These are phyloP conservation scores for Asobara japonica DNA, from an alignment of 1,140 invertebrate species.

Conservation along the genomic window DNA sequence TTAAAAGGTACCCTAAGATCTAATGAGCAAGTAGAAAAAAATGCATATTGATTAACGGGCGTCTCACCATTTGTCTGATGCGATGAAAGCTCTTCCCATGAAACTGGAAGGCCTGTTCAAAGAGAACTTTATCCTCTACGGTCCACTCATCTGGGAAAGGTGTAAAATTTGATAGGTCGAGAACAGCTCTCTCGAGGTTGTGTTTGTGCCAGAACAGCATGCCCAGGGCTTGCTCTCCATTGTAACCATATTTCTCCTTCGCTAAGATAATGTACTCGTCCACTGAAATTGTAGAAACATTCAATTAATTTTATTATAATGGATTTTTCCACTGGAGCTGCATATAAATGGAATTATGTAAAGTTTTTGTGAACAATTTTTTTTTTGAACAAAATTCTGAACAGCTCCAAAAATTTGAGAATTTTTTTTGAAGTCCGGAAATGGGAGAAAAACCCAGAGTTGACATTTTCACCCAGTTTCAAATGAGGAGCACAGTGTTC, in stretches of 20 bases:
- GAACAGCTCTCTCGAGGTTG: conserved; percentile 89
- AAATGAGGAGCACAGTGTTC: too few relatives aligned
- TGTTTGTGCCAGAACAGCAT: conserved; percentile 99
- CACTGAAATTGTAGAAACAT: conserved; percentile 71
- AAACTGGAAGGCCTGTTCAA: conserved; percentile 98
- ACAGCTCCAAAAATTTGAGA: too few relatives aligned
- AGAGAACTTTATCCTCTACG: conserved; percentile 96
- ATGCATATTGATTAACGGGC: conserved; percentile 9
- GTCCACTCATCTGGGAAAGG: conserved; percentile 99
- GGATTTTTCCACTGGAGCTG: too few relatives aligned
- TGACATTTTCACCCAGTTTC: too few relatives aligned
- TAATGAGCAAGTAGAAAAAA: neutral
- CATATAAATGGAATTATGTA: too few relatives aligned
- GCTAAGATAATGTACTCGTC: conserved; percentile 94
- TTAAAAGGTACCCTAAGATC: too few relatives aligned
- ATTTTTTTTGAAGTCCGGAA: too few relatives aligned
- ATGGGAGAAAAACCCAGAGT: too few relatives aligned
- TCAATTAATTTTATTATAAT: too few relatives aligned
- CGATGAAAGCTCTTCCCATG: conserved; percentile 98
- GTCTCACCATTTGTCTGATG: conserved; percentile 93
- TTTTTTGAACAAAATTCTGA: too few relatives aligned
- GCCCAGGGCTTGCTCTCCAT: conserved; percentile 95
- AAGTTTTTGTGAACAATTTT: too few relatives aligned
- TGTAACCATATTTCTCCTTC: conserved; percentile 98
- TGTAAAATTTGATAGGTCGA: conserved; percentile 96